These are phyloP conservation scores for Cephus runcator DNA, from an alignment of 2,888 invertebrate species.

Conservation along the genomic window DNA sequence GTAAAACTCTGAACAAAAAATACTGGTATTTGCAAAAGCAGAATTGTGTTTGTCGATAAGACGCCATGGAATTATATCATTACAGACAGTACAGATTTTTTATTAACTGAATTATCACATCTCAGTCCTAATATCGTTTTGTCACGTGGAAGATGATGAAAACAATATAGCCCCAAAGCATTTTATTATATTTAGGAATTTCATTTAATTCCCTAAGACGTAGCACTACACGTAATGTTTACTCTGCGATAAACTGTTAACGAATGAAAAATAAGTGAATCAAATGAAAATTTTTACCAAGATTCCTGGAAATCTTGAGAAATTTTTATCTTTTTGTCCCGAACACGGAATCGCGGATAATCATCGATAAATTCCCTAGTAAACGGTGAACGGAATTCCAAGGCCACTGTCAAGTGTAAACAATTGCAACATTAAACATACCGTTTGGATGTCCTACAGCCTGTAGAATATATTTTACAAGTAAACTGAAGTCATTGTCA, in stretches of 20 bases:
- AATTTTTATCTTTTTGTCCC: neutral
- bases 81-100: neutral
- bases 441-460: neutral
- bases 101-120: neutral
- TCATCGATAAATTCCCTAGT: neutral
- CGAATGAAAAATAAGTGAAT: too few relatives aligned
- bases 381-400: slow-evolving; percentile 4
- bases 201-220: neutral
- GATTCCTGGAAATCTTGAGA: neutral
- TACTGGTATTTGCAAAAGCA: neutral
- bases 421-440: neutral
- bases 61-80: neutral
- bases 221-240: neutral
- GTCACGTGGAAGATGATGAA: too few relatives aligned
- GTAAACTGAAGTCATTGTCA: neutral
- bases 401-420: slow-evolving; percentile 3
- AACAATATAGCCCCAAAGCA: neutral
- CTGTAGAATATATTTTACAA: neutral
- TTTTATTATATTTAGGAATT: neutral
- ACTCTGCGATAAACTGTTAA: neutral
- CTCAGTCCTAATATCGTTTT: neutral
- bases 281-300: neutral
- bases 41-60: neutral
- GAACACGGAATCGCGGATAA: neutral
- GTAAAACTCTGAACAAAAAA: neutral